Percentiles rank a stretch among this genome's conserved stretches.
Conservation (phyloP, 2,797 vertebrate species). For the Gadopsis marmoratus region DNA sequence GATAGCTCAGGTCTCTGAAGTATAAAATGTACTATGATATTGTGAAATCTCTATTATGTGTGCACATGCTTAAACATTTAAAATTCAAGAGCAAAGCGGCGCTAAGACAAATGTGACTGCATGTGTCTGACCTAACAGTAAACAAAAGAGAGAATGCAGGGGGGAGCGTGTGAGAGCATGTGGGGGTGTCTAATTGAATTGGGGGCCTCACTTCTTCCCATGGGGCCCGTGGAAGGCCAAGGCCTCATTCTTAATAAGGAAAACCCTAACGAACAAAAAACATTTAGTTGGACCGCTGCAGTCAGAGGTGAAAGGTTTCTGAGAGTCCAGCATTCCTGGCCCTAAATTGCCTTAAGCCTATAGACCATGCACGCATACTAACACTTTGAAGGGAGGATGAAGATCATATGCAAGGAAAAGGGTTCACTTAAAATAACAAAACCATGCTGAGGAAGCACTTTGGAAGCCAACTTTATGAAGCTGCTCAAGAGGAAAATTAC, state of each 20-base stretch:
- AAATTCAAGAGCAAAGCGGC: slow-evolving; percentile 28
- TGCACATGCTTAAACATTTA: slow-evolving; percentile 17
- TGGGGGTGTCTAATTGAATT: slow-evolving; percentile 62
- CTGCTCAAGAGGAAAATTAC: slow-evolving; percentile 39
- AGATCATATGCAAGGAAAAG: slow-evolving; percentile 16
- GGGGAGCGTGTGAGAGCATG: slow-evolving; percentile 22
- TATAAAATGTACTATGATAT: neutral
- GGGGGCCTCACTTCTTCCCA: slow-evolving; percentile 71
- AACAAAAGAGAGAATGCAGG: slow-evolving; percentile 32
- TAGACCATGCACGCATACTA: too few relatives aligned
- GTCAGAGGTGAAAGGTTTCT: slow-evolving; percentile 49
- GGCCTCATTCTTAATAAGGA: slow-evolving; percentile 63
- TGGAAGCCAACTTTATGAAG: slow-evolving; percentile 53
- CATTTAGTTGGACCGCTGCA: slow-evolving; percentile 35
- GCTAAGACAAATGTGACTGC: slow-evolving; percentile 13
- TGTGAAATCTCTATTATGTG: neutral
- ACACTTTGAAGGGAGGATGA: neutral
- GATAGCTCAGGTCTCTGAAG: neutral
- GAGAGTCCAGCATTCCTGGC: slow-evolving; percentile 48
- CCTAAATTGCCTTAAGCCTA: neutral
- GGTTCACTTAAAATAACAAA: slow-evolving; percentile 52
- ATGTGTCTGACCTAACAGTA: slow-evolving; percentile 46
- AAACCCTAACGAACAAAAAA: slow-evolving; percentile 55
- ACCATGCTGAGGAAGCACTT: slow-evolving; percentile 30
- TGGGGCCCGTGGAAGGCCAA: slow-evolving; percentile 49